Evolutionary conservation across 1,140 invertebrate species (phyloP).

Genomic region (Polypedilum vanderplanki): DNA sequence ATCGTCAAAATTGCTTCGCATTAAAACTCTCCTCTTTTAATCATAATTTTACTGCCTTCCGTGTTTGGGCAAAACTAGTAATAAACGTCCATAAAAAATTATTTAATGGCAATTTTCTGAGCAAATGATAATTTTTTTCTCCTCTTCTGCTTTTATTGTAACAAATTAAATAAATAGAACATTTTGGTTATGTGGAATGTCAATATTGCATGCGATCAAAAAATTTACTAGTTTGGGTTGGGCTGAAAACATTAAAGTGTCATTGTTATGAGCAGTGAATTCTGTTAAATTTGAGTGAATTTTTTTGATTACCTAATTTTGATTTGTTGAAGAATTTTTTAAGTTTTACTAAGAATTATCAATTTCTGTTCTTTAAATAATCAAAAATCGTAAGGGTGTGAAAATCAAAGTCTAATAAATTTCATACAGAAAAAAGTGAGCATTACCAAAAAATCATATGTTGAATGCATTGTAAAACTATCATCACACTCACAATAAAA

Average conservation of each 20-base stretch:
- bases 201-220: slow-evolving; percentile 17
- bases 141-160: background rate
- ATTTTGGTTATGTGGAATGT: background rate
- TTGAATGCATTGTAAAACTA: background rate
- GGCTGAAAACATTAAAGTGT: background rate
- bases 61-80: background rate
- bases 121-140: background rate
- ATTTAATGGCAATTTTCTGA: slow-evolving; percentile 9
- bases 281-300: background rate
- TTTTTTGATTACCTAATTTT: too few relatives aligned
- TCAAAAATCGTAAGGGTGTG: background rate
- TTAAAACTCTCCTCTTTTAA: background rate
- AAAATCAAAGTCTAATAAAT: background rate
- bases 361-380: too few relatives aligned
- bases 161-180: slow-evolving; percentile 5
- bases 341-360: too few relatives aligned
- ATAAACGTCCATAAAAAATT: slow-evolving; percentile 19
- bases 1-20: slow-evolving; percentile 23
- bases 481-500: background rate
- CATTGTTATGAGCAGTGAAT: background rate
- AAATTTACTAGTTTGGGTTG: background rate
- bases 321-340: too few relatives aligned
- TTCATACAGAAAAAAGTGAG: background rate
- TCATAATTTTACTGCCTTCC: too few relatives aligned
- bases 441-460: background rate